Conservation (phyloP, 2,888 invertebrate genomes). For the Malthinus seriepunctatus region DNA sequence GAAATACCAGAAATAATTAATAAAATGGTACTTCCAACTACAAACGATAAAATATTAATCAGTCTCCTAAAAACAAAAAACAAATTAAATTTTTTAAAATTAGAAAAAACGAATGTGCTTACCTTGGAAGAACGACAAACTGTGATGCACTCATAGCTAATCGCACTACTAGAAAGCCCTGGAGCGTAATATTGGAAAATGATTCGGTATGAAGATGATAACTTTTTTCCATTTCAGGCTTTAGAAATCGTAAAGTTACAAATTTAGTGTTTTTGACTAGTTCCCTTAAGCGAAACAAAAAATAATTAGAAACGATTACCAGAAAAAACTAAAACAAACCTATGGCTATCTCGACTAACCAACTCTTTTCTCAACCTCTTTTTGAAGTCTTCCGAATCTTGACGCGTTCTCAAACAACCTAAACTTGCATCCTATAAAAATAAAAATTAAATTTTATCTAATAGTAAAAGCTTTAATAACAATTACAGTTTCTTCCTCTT, state of each 20-base stretch:
- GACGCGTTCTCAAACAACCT: slow-evolving; percentile 58
- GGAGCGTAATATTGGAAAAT: slow-evolving; percentile 65
- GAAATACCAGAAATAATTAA: slow-evolving; percentile 49
- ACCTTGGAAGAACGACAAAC: slow-evolving; percentile 62
- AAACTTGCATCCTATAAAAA: slow-evolving; percentile 33
- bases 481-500: slow-evolving; percentile 51
- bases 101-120: slow-evolving; percentile 26
- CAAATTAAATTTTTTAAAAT: no score
- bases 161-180: slow-evolving; percentile 67
- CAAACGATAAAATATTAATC: slow-evolving; percentile 49
- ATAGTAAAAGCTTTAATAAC: not conserved
- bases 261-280: slow-evolving; percentile 69
- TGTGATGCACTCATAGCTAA: slow-evolving; percentile 59
- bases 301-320: not conserved
- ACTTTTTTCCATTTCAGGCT: slow-evolving; percentile 66
- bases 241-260: slow-evolving; percentile 68
- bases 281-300: slow-evolving; percentile 55
- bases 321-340: slow-evolving; percentile 60
- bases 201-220: slow-evolving; percentile 69
- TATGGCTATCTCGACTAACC: slow-evolving; percentile 81
- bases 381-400: slow-evolving; percentile 81
- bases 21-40: slow-evolving; percentile 48
- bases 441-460: not conserved
- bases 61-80: slow-evolving; percentile 41
- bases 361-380: slow-evolving; percentile 80